Evolutionary conservation across 2,113 vertebrate species (phyloP), one percentile per base, ranked within the genome.

Genomic region (Ictidomys tridecemlineatus): DNA sequence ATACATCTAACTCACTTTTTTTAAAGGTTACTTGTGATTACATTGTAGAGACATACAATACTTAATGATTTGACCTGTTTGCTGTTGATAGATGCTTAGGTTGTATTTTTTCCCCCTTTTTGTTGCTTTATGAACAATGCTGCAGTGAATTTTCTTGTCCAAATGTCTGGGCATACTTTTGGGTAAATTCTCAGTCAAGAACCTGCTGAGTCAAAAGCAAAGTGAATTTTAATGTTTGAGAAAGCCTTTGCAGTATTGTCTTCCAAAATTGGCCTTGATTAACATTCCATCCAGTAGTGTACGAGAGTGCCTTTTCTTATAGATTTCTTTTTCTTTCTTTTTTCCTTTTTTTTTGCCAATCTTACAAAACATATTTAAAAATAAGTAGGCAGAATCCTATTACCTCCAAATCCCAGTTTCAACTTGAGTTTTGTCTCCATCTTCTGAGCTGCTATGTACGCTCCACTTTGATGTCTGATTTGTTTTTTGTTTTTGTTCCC

Each of bases 121-220:
- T 76, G 58, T 70, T 92, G 84, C 45, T 72, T 84, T 83, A 76
- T 86, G 78, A 85, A 86, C 42, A 74, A 65, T 34, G 53, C 39
- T 56, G 28, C 34, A 63, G 0, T 56, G 76, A 86, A 86, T 91
- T 91, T 91, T 24, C 20, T 89, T 80, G 30, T 53, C 12, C 5
- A 32, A 92, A 28, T 93, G 53, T 95, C 72, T 89, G 85, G 93
- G 65, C 61, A 78, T 89, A 69, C 74, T 85, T 96, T 83, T 69
- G 18, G 9, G 39, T 69, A 86, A 94, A 89, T 89, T 95, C 45
- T 42, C 95, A 94, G 80, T 22, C 90, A 91, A 96, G 77, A 85
- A 89, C 91, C n/a, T 85, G 78, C 92, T 89, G 91, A 96, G 83
- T 97, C 45, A 88, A 91, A 95, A 90, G 42, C 65, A 87, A 88